A percentile compares a stretch with the other conserved stretches of the same genome.
These are phyloP conservation scores for Acronicta leporina DNA, from an alignment of 2,888 invertebrate genomes.

Conservation along the genomic window DNA sequence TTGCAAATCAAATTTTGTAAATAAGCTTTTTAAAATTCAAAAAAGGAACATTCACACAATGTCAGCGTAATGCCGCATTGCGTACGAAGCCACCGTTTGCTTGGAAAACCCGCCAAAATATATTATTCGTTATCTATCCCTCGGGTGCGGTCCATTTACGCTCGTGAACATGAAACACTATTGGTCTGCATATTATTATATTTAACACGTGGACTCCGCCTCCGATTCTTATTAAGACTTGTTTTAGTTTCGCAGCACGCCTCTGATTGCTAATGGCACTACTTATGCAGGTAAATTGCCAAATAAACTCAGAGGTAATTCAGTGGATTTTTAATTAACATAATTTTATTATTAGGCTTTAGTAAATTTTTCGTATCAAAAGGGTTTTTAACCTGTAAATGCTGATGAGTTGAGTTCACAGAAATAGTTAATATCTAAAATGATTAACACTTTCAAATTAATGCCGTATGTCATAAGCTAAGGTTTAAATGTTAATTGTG, in stretches of 20 bases:
- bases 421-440: slow-evolving; percentile 9
- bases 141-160: slow-evolving; percentile 69
- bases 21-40: slow-evolving; percentile 58
- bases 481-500: slow-evolving; percentile 23
- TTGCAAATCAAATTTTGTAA: slow-evolving; percentile 45
- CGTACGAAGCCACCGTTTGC: slow-evolving; percentile 61
- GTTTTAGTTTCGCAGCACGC: slow-evolving; percentile 23
- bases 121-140: slow-evolving; percentile 83
- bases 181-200: slow-evolving; percentile 70
- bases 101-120: slow-evolving; percentile 80
- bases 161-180: slow-evolving; percentile 65
- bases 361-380: slow-evolving; percentile 5
- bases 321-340: slow-evolving; percentile 9
- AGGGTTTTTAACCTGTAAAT: slow-evolving; percentile 10
- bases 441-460: slow-evolving; percentile 22
- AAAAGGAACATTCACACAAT: slow-evolving; percentile 54
- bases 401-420: slow-evolving; percentile 15
- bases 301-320: slow-evolving; percentile 2
- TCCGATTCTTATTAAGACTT: slow-evolving; percentile 43
- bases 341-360: slow-evolving; percentile 19
- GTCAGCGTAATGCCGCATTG: slow-evolving; percentile 55
- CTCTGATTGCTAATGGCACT: slow-evolving; percentile 34
- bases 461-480: slow-evolving; percentile 28
- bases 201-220: slow-evolving; percentile 48
- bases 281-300: slow-evolving; percentile 16